Evolutionary conservation across 1,140 invertebrate genomes (phyloP), one percentile per base, ranked within the genome.

Genomic region (Trachelipus rathkii): DNA sequence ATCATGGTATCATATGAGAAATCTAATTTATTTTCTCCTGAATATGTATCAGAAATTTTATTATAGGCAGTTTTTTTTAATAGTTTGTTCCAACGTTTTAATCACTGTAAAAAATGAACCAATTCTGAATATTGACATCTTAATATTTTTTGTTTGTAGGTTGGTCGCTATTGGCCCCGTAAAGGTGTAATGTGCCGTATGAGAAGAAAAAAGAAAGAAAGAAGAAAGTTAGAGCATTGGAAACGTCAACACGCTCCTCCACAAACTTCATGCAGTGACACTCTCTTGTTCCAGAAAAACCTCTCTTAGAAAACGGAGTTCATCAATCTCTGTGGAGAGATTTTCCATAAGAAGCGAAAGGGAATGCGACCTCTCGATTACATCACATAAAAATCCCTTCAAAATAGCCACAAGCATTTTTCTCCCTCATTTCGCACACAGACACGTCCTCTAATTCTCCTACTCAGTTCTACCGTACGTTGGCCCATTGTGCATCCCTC

Each of bases 221-320:
- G 50, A 13, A 60, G 50, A 8, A 60, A 19, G 8, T 13, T 60
- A 60, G 50, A 60, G 8, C 1, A 15, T 15, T 60, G 2, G 50
- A 60, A 60, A 19, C 11, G 19, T 13, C 50, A 60, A 60, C 50
- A 60, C 50, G 50, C 19, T 19, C 11, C 19, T 19, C 19, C 50
- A 13, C 50, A n/a, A 60, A 3, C 50, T 15, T 60, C 50, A 60
- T 19, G 1, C 19, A 19, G 19, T 19, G 2, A 60, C 2, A 60
- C 8, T 19, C 50, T 19, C 50, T n/a, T 19, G 11, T 19, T 19
- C 19, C 19, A 13, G 11, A 13, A 60, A 15, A 2, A 13, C 3
- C 50, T 19, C 50, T 60, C 50, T n/a, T n/a, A n/a, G 50, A 60
- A 60, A 60, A 60, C 50, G 50, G 50, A 19, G 50, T 60, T 19